Evolutionary conservation across 2,888 invertebrate species (phyloP).

Genomic region (Litoditis marina): DNA sequence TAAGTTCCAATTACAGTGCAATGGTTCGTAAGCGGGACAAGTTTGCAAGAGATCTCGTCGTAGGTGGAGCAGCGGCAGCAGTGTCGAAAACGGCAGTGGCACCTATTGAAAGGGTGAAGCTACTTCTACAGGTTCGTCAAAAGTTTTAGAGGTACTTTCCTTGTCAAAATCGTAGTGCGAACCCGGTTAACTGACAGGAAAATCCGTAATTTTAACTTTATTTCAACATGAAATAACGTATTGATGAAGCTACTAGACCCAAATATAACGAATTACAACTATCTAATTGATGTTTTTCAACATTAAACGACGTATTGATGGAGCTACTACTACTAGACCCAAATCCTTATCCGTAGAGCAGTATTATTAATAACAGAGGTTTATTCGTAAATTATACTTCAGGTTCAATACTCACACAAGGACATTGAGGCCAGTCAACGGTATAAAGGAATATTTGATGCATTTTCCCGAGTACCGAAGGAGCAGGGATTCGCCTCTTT

Average conservation of each 20-base stretch:
- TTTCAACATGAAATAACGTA: too few species aligned
- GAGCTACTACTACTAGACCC: too few species aligned
- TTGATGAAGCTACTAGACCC: too few species aligned
- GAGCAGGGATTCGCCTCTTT: conserved; percentile 46
- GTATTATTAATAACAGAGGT: too few species aligned
- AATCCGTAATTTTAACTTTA: too few species aligned
- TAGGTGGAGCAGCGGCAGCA: conserved; percentile 43
- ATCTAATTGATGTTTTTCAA: too few species aligned
- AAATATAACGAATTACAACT: too few species aligned
- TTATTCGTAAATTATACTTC: neutral
- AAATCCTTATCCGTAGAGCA: neutral
- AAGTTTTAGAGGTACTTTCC: neutral
- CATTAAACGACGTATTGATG: too few species aligned
- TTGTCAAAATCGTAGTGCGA: too few species aligned
- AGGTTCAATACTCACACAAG: conserved; percentile 50
- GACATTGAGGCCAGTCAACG: conserved; percentile 39
- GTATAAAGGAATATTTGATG: conserved; percentile 44
- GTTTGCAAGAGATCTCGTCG: conserved; percentile 35
- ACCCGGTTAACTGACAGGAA: too few species aligned
- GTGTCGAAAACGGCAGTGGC: conserved; percentile 48
- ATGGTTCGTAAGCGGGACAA: conserved; percentile 25
- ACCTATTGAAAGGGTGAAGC: conserved; percentile 46
- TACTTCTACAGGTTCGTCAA: conserved; percentile 34
- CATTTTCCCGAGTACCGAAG: conserved; percentile 40
- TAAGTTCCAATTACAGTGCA: neutral